Conservation (phyloP, 1,140 invertebrate genomes). For the Hylyphantes graminicola region DNA sequence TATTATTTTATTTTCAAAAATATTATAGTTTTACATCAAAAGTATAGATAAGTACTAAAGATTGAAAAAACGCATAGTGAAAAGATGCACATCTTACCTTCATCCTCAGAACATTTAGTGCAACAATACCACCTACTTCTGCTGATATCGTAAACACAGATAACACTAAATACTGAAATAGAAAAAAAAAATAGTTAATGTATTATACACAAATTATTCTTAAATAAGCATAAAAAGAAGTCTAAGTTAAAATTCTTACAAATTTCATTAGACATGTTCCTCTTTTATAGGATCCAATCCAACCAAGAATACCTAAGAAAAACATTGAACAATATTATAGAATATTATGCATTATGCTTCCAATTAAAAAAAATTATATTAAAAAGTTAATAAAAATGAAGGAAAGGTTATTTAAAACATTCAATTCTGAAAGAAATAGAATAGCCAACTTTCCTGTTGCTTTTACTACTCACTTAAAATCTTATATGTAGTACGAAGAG, state of each 20-base stretch:
- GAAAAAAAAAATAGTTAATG: background rate
- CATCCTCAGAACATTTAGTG: conserved; percentile 67
- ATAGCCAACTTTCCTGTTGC: no score
- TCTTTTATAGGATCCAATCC: conserved; percentile 62
- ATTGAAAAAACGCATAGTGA: no score
- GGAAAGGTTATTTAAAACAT: no score
- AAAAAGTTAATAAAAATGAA: background rate
- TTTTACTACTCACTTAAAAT: no score
- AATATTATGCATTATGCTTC: no score
- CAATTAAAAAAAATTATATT: no score
- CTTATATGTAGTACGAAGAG: no score
- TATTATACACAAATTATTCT: background rate
- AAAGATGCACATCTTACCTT: conserved; percentile 63
- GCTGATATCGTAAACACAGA: conserved; percentile 66
- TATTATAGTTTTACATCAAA: no score
- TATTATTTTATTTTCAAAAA: no score
- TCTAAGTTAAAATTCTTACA: conserved; percentile 19
- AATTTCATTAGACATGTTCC: conserved; percentile 61
- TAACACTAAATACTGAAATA: conserved; percentile 66
- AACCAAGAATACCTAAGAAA: conserved; percentile 60
- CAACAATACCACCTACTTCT: conserved; percentile 68
- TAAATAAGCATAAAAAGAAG: background rate
- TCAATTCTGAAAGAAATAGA: no score
- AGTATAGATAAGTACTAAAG: no score
- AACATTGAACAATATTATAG: no score